phyloP scores from a whole-genome alignment of 2,113 vertebrate genomes.

The Sarotherodon lohbergeri region DNA sequence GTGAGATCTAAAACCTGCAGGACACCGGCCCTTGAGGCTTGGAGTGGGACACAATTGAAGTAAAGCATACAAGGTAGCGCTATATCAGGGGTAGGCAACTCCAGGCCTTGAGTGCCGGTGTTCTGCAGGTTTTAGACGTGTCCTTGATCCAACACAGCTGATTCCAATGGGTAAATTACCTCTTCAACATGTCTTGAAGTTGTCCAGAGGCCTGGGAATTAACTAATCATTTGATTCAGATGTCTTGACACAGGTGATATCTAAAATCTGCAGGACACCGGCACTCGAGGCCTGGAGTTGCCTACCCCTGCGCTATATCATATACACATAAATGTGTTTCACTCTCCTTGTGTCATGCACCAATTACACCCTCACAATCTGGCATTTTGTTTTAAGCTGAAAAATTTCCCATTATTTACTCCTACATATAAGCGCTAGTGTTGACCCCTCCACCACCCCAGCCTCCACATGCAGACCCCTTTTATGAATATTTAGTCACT shows the following conservation, averaged over 20 bases:
- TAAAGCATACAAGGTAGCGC: not conserved
- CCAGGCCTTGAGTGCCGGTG: not conserved
- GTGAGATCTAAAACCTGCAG: not conserved
- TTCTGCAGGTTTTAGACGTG: not conserved
- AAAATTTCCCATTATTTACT: not conserved
- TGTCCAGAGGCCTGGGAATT: not conserved
- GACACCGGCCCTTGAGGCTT: rapidly evolving
- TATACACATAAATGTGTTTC: not conserved
- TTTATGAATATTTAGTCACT: not conserved
- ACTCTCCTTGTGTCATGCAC: not conserved
- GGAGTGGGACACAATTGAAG: not conserved
- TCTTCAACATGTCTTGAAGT: not conserved
- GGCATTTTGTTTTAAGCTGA: not conserved
- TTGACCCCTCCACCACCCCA: not conserved
- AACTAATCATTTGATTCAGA: not conserved
- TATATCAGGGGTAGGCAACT: not conserved
- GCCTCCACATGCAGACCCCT: not conserved
- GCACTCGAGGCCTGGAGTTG: rapidly evolving
- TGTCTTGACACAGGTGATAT: not conserved
- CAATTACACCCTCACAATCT: no score
- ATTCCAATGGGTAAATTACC: rapidly evolving
- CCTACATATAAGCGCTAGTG: not conserved
- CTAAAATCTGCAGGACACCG: not conserved
- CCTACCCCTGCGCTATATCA: not conserved
- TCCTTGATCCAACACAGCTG: not conserved